These are phyloP conservation scores for Rhinogobio ventralis DNA, from an alignment of 2,797 vertebrate genomes.

Conservation along the genomic window DNA sequence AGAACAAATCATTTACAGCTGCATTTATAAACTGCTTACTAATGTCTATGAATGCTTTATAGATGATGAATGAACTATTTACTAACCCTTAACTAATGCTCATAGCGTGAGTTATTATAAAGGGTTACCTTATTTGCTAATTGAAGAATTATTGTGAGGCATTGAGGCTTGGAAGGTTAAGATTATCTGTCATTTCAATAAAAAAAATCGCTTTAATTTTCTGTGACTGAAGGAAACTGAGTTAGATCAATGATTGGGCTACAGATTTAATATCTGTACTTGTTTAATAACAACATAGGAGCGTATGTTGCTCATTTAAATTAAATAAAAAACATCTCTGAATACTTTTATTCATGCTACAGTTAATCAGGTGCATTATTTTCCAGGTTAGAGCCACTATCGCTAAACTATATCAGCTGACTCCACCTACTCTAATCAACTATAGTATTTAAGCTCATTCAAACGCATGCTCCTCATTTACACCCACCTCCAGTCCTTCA, in stretches of 20 bases:
- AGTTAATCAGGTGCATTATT: slow-evolving; percentile 37
- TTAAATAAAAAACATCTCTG: not conserved
- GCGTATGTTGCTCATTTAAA: not conserved
- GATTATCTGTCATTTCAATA: slow-evolving; percentile 77
- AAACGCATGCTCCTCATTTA: too few species aligned
- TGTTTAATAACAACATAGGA: not conserved
- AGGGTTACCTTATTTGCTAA: slow-evolving; percentile 70
- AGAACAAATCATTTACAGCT: too few species aligned
- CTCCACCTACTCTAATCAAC: too few species aligned
- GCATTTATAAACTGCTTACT: too few species aligned
- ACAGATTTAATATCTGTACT: not conserved
- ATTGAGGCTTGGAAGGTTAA: slow-evolving; percentile 66
- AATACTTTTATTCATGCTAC: not conserved
- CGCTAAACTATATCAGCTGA: too few species aligned
- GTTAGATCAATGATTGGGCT: not conserved
- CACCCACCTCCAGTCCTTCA: too few species aligned
- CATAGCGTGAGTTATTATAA: too few species aligned
- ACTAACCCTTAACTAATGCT: too few species aligned
- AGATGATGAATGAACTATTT: too few species aligned
- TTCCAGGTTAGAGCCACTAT: slow-evolving; percentile 13
- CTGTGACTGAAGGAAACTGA: slow-evolving; percentile 54
- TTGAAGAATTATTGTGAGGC: slow-evolving; percentile 71
- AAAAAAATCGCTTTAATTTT: slow-evolving; percentile 63
- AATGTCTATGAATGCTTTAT: too few species aligned
- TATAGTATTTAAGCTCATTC: too few species aligned